Percentiles rank a stretch among this genome's conserved stretches.
phyloP scores from a whole-genome alignment of 2,797 vertebrate genomes.

The Anguilla marmorata region DNA sequence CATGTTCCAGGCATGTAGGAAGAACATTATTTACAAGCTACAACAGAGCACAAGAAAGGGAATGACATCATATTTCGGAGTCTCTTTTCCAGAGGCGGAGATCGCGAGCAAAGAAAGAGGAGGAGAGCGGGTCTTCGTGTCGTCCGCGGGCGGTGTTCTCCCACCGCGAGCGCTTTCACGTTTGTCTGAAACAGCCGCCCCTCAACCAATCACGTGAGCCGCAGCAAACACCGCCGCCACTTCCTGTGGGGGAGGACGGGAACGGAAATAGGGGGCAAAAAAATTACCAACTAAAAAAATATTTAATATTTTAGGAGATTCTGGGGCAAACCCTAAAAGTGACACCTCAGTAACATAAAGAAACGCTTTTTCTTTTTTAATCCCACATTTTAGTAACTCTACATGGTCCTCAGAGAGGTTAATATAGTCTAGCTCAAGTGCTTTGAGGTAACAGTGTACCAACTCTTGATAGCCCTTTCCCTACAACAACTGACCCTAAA shows the following conservation, averaged over 20 bases:
- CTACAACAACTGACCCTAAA: not conserved
- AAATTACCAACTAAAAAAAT: too few relatives aligned
- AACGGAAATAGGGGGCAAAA: not conserved
- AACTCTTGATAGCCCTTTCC: not conserved
- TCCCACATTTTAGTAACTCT: not conserved
- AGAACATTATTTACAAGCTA: conserved; percentile 12
- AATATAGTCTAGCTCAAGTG: not conserved
- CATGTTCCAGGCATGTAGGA: not conserved
- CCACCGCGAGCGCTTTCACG: conserved; percentile 25
- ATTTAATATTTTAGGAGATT: not conserved
- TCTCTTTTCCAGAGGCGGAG: conserved; percentile 31
- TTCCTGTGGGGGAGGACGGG: not conserved
- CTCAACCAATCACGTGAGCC: conserved; percentile 19
- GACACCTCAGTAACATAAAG: not conserved
- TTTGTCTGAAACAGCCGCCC: conserved; percentile 57
- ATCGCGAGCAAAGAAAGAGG: conserved; percentile 8
- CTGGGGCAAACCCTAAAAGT: not conserved
- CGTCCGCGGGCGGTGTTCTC: not conserved
- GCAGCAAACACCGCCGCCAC: not conserved
- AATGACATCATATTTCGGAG: conserved; percentile 31
- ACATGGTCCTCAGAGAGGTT: not conserved
- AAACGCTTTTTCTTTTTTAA: not conserved
- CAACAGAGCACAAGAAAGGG: not conserved
- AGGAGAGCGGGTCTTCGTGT: conserved; percentile 19
- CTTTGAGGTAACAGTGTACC: not conserved